Conservation (phyloP, 2,797 vertebrate species). For the Saxicola maurus region DNA sequence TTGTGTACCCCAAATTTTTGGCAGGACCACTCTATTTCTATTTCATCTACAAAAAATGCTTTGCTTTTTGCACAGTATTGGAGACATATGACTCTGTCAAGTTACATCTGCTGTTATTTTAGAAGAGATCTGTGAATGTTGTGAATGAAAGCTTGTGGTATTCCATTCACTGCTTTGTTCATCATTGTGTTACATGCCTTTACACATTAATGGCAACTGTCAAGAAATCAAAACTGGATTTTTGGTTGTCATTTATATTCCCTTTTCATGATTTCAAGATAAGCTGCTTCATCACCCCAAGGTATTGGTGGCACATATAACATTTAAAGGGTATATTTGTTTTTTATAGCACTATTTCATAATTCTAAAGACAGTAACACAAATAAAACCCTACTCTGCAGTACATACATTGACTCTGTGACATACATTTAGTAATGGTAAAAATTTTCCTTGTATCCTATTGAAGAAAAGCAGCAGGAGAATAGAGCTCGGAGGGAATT, state of each 20-base stretch:
- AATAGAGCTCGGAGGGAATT: not conserved
- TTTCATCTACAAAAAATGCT: not conserved
- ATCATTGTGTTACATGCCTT: not conserved
- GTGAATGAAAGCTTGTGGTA: not conserved
- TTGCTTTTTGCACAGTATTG: not conserved
- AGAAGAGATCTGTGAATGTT: not conserved
- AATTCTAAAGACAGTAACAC: not conserved
- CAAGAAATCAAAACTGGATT: not conserved
- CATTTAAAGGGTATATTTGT: not conserved
- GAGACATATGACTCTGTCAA: not conserved
- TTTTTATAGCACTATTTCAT: not conserved
- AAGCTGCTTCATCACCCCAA: not conserved
- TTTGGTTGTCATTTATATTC: not conserved
- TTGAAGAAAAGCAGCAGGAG: not conserved
- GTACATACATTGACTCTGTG: fast-evolving
- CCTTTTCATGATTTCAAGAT: not conserved
- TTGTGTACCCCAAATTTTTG: not conserved
- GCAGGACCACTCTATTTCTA: not conserved
- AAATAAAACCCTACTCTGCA: not conserved
- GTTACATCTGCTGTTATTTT: not conserved
- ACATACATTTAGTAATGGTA: not conserved
- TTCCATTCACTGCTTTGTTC: not conserved
- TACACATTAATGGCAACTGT: not conserved
- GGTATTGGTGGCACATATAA: not conserved
- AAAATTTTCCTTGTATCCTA: not conserved